These are phyloP conservation scores for Psittacara wagleri DNA, from an alignment of 2,113 vertebrate species.

Conservation along the genomic window DNA sequence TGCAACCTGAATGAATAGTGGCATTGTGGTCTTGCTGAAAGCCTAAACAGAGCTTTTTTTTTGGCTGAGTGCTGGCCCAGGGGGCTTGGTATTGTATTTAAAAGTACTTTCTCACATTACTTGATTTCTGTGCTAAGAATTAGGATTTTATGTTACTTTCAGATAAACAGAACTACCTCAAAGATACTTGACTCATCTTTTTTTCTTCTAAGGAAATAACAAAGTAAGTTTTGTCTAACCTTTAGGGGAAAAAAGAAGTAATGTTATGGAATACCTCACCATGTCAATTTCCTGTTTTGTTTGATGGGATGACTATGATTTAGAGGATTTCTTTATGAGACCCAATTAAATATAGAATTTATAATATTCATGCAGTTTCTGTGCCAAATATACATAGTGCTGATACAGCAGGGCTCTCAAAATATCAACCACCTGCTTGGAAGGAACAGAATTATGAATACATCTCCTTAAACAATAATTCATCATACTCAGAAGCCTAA, in stretches of 20 bases:
- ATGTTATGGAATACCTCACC: constrained; percentile 4
- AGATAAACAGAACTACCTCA: background rate
- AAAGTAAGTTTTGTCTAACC: background rate
- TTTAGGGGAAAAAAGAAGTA: background rate
- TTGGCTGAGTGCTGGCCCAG: background rate
- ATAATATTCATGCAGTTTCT: constrained; percentile 59
- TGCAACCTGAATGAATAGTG: background rate
- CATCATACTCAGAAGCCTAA: constrained; percentile 60
- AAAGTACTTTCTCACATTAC: background rate
- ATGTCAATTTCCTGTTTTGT: constrained; percentile 21
- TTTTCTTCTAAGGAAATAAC: background rate
- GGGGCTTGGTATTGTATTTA: background rate
- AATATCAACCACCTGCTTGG: constrained; percentile 69
- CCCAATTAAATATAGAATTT: constrained; percentile 60
- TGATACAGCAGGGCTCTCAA: constrained; percentile 66
- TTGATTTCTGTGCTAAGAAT: background rate
- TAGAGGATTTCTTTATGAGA: constrained; percentile 51
- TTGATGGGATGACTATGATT: constrained; percentile 57
- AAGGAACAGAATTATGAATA: constrained; percentile 52
- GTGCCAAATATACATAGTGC: constrained; percentile 65
- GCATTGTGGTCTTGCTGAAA: background rate
- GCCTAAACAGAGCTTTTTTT: background rate
- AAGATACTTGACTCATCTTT: background rate
- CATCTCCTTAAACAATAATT: constrained; percentile 67
- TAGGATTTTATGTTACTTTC: background rate